Evolutionary conservation across 2,888 invertebrate genomes (phyloP).

Genomic region (Pachliopta kotzebuea): DNA sequence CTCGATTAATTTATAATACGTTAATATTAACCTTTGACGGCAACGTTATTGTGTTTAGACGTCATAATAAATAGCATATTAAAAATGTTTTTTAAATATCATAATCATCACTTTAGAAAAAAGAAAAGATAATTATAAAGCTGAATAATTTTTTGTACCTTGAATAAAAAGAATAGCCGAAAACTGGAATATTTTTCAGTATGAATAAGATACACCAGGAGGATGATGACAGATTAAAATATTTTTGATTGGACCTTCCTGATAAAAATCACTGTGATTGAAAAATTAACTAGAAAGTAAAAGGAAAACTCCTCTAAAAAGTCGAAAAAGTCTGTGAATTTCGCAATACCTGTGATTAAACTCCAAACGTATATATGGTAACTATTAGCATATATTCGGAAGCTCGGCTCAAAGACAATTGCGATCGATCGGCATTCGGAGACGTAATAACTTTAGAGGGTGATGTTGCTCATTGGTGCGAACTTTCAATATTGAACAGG

Average conservation of each 20-base stretch:
- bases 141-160: too few species aligned
- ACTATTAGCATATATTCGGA: slow-evolving; percentile 1
- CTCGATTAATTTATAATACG: slow-evolving; percentile 17
- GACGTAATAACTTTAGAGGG: slow-evolving; percentile 14
- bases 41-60: background rate
- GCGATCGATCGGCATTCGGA: slow-evolving; percentile 9
- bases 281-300: too few species aligned
- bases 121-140: too few species aligned
- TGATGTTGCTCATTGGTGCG: slow-evolving; percentile 17
- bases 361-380: background rate
- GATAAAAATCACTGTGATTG: too few species aligned
- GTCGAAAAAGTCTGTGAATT: background rate
- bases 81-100: too few species aligned
- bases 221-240: too few species aligned
- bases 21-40: slow-evolving; percentile 8
- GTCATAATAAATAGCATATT: background rate
- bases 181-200: too few species aligned
- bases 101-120: too few species aligned
- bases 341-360: slow-evolving; percentile 1
- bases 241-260: too few species aligned
- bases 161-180: too few species aligned
- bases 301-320: too few species aligned
- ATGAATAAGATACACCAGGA: too few species aligned
- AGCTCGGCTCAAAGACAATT: slow-evolving; percentile 4
- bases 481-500: slow-evolving; percentile 21